These are phyloP conservation scores for Pachycephala philippinensis DNA, from an alignment of 2,113 vertebrate species.

Conservation along the genomic window DNA sequence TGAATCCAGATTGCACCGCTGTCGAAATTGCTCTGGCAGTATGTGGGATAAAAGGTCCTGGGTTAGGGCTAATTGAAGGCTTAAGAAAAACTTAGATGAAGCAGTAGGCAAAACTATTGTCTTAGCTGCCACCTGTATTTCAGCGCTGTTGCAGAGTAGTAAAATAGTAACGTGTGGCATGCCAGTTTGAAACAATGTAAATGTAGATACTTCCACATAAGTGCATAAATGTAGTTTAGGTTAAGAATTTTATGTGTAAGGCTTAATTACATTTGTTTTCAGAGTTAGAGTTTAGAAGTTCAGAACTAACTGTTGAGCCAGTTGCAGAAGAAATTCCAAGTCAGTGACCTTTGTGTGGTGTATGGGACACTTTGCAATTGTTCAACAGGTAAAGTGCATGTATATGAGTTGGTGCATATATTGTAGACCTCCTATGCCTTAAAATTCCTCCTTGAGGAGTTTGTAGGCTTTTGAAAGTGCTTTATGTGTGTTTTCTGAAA, in stretches of 20 bases:
- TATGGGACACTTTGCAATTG: not conserved
- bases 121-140: not conserved
- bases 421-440: not conserved
- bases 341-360: not conserved
- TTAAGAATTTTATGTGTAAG: not conserved
- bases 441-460: not conserved
- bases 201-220: not conserved
- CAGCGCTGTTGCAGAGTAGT: not conserved
- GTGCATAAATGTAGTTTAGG: not conserved
- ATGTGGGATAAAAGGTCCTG: not conserved
- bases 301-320: not conserved
- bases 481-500: not conserved
- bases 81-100: not conserved
- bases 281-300: not conserved
- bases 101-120: not conserved
- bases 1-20: not conserved
- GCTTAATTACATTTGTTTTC: not conserved
- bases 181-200: not conserved
- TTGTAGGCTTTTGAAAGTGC: not conserved
- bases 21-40: not conserved
- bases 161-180: not conserved
- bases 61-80: not conserved
- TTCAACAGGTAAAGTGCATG: not conserved
- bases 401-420: not conserved
- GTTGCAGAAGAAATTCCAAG: not conserved